Base-by-base conservation (phyloP, 1,140 invertebrate species). In the Eueides isabella region DNA sequence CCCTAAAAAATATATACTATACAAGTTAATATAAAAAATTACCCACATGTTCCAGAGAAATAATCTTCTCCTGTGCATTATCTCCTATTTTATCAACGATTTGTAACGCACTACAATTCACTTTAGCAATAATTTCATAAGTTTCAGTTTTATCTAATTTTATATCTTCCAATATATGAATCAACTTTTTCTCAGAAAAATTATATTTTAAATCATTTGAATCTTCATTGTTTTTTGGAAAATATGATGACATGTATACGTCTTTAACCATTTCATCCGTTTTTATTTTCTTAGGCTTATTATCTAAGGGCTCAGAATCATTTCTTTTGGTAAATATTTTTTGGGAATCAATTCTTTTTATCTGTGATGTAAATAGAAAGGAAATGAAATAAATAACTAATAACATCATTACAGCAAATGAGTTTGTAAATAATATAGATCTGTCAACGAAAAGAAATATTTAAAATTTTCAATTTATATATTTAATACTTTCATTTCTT, bases 91-190 rank as follows among this genome's bases (percentile, higher is more conserved):
- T 48, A 33, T 77, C 71, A 30, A 80, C 77, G 67, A 74, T 67
- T 67, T 74, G 73, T 31, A 81, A 67, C n/a, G 30, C 23, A 35
- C 80, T 76, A 14, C 74, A 44, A 41, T 86, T 82, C 4, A 87
- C 69, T 70, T 85, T 85, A 0, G 84, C 80, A 29, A 92, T 29
- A 14, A 89, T 81, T 29, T 86, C 78, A 33, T 83, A 79, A 30
- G 83, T 77, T 48, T 88, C 83, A 28, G 69, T 77, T 66, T 79
- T 83, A 74, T 86, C 72, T 23, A 92, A 67, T n/a, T 80, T 84
- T 14, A 89, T 75, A 75, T 92, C 85, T 67, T 90, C 85, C 48
- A 92, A 64, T 63, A 92, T 89, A 62, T 88, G 83, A 48, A 92
- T 89, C 14, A 91, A 65, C 74, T 90, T 92, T 29, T 77, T 86